Evolutionary conservation across 1,140 invertebrate genomes (phyloP).

Genomic region (Diabrotica virgifera): DNA sequence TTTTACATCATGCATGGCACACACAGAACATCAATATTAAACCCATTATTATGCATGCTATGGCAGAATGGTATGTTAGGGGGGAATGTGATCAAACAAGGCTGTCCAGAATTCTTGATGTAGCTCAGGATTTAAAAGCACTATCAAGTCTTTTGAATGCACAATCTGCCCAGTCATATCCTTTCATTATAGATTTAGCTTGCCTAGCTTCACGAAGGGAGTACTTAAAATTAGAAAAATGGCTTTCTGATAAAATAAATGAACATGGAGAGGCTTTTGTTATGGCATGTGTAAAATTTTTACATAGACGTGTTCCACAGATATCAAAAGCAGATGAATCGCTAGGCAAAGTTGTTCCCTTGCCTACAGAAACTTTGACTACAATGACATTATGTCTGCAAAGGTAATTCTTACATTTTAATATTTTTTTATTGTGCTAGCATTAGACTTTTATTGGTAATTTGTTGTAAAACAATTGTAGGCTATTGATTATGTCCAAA

Average conservation of each 20-base stretch:
- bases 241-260: slow-evolving; percentile 92
- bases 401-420: slow-evolving; percentile 46
- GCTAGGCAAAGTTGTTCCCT: slow-evolving; percentile 64
- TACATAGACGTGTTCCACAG: slow-evolving; percentile 83
- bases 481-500: no score
- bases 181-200: slow-evolving; percentile 96
- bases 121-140: slow-evolving; percentile 96
- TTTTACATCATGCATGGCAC: slow-evolving; percentile 94
- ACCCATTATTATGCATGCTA: slow-evolving; percentile 89
- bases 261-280: slow-evolving; percentile 91
- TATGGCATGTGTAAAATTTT: slow-evolving; percentile 78
- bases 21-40: slow-evolving; percentile 70
- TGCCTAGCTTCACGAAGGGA: slow-evolving; percentile 94
- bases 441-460: no score
- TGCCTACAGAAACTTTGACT: slow-evolving; percentile 84
- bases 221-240: slow-evolving; percentile 97
- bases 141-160: slow-evolving; percentile 90
- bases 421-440: no score
- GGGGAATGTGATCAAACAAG: slow-evolving; percentile 90
- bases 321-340: slow-evolving; percentile 79
- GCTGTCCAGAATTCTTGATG: slow-evolving; percentile 90
- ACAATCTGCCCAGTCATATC: slow-evolving; percentile 84
- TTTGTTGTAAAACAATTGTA: no score
- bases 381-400: slow-evolving; percentile 87
- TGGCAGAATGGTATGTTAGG: slow-evolving; percentile 95